A percentile compares a stretch with the other conserved stretches of the same genome.
These are phyloP conservation scores for Chrysaora quinquecirrha DNA, from an alignment of 30 jellyfish, hydroid and myxozoan species.

Conservation along the genomic window DNA sequence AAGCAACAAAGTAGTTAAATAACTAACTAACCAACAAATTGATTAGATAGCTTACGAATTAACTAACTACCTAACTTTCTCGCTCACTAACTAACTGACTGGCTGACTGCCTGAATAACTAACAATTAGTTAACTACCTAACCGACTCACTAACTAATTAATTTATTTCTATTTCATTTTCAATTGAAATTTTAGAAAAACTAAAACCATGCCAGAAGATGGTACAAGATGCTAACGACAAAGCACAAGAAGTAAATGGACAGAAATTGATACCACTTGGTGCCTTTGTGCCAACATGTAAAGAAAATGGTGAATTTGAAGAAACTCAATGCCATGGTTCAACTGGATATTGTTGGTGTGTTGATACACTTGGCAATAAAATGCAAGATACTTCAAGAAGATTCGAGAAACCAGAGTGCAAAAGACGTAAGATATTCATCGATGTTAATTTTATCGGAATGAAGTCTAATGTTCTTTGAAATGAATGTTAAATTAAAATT, in stretches of 20 bases:
- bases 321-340: conserved; percentile 75
- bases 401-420: conserved; percentile 16
- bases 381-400: not conserved
- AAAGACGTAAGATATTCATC: conserved; percentile 8
- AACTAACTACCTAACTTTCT: too few relatives aligned
- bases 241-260: conserved; percentile 31
- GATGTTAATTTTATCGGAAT: not conserved
- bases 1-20: too few relatives aligned
- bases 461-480: too few relatives aligned
- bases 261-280: conserved; percentile 36
- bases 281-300: conserved; percentile 40
- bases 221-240: conserved; percentile 34
- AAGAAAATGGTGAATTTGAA: conserved; percentile 57
- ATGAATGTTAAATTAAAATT: too few relatives aligned
- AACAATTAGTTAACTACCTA: too few relatives aligned
- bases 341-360: conserved; percentile 77
- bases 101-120: too few relatives aligned
- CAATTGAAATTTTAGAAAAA: conserved; percentile 20
- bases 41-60: too few relatives aligned
- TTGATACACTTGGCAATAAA: conserved; percentile 46
- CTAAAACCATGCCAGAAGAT: conserved; percentile 45
- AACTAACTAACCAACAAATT: too few relatives aligned
- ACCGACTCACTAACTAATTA: too few relatives aligned
- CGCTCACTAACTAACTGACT: too few relatives aligned
- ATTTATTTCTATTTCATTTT: too few relatives aligned